Base-by-base conservation (phyloP, 1,140 invertebrate species). In the Tenebrio molitor region DNA sequence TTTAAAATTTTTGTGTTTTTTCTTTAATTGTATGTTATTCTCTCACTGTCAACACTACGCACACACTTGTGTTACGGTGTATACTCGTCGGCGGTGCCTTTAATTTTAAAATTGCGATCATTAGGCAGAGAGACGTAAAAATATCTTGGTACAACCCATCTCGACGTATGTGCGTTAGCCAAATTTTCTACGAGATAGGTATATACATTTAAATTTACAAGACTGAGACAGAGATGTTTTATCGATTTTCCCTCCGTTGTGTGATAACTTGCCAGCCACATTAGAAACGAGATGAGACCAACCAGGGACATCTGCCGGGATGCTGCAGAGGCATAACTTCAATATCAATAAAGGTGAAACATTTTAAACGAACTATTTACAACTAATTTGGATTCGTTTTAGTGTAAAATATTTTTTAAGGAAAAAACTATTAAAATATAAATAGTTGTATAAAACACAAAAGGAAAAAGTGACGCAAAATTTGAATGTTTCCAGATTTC, bases 81-180 rank as follows among this genome's bases (percentile, higher is more conserved):
- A 68, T 7, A 68, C 65, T 66, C 42, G 65, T 68, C 41, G 41
- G 41, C 65, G 41, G 65, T 68, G 65, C 8, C 65, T 68, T 53
- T 68, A 68, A 68, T 68, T 68, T 68, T 68, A 68, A 68, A 68
- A 68, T 68, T 68, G 39, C 65, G n/a, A 68, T 68, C 65, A 68
- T 44, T 68, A 46, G 29, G 25, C 41, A 29, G 65, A 44, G 41
- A 42, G 21, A 68, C 42, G 65, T 68, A 68, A 68, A 68, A 68
- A 68, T 68, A 68, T 68, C 65, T 68, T 68, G 41, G 65, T 46
- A 68, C 65, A 68, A 68, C 65, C 65, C 65, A 68, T 68, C 39
- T 44, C 65, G 41, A 68, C 39, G 65, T 68, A 46, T 68, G 65
- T 68, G 65, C 65, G 65, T 46, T 46, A 68, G 65, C 64, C 64